Conservation (phyloP, 2,113 vertebrate genomes). For the Zapornia atra region DNA sequence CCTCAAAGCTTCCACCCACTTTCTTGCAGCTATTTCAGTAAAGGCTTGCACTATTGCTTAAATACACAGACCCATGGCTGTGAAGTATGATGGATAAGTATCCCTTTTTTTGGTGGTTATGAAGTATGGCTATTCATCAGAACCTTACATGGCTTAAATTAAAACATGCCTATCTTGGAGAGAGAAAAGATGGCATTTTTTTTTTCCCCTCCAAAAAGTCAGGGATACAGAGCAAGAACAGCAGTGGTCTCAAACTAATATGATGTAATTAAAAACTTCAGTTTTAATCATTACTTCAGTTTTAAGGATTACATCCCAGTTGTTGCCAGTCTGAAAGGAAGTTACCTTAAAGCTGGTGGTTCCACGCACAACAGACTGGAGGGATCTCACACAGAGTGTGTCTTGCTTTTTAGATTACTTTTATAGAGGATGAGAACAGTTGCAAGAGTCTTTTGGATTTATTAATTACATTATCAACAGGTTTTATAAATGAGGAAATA, state of each 20-base stretch:
- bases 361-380: background rate
- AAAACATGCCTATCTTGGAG: background rate
- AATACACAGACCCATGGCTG: background rate
- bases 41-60: background rate
- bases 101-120: background rate
- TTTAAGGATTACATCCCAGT: background rate
- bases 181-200: background rate
- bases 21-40: background rate
- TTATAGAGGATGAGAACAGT: background rate
- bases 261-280: background rate
- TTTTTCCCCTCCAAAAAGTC: accelerated
- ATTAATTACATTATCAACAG: background rate
- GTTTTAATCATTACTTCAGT: background rate
- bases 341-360: background rate
- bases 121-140: background rate
- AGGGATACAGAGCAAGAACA: background rate
- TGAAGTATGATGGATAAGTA: background rate
- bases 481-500: background rate
- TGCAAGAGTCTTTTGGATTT: background rate
- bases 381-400: background rate
- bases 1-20: background rate
- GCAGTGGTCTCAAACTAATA: background rate
- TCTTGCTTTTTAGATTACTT: background rate
- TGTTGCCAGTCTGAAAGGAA: background rate
- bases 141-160: background rate